phyloP scores from a whole-genome alignment of 2,888 invertebrate species.

The Druceiella hillmani region DNA sequence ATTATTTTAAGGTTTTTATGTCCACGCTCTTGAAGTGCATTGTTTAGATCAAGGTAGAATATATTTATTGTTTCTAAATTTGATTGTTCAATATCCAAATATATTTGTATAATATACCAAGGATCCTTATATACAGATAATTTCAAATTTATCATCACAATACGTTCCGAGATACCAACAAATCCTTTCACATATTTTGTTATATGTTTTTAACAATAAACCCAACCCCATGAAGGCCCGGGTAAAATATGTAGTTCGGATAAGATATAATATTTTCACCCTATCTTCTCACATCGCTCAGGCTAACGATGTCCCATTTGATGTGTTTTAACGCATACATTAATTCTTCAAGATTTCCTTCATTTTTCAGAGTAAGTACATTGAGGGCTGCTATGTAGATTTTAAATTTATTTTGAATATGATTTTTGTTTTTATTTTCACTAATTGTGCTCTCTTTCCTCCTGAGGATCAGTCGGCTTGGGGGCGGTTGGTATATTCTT shows the following conservation, averaged over 20 bases:
- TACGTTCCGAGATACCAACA: slow-evolving; percentile 24
- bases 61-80: slow-evolving; percentile 16
- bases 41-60: slow-evolving; percentile 23
- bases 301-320: too few species aligned
- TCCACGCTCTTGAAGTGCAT: slow-evolving; percentile 17
- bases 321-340: too few species aligned
- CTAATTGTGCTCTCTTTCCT: too few species aligned
- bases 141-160: slow-evolving; percentile 22
- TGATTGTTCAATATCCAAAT: slow-evolving; percentile 24
- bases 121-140: slow-evolving; percentile 22
- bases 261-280: slow-evolving; percentile 4
- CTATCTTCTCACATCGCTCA: too few species aligned
- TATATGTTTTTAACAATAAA: slow-evolving; percentile 23
- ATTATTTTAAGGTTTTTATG: slow-evolving; percentile 23
- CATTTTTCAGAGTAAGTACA: too few species aligned
- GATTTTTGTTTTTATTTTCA: too few species aligned
- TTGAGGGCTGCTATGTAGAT: too few species aligned
- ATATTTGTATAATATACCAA: slow-evolving; percentile 24
- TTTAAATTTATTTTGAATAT: too few species aligned
- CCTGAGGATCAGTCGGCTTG: too few species aligned
- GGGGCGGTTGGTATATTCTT: too few species aligned
- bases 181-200: slow-evolving; percentile 18
- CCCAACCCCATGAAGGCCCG: slow-evolving; percentile 22
- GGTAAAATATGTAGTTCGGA: slow-evolving; percentile 19
- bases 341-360: too few species aligned